phyloP scores from a whole-genome alignment of 1,140 invertebrate species.

The Rhynchophorus ferrugineus region DNA sequence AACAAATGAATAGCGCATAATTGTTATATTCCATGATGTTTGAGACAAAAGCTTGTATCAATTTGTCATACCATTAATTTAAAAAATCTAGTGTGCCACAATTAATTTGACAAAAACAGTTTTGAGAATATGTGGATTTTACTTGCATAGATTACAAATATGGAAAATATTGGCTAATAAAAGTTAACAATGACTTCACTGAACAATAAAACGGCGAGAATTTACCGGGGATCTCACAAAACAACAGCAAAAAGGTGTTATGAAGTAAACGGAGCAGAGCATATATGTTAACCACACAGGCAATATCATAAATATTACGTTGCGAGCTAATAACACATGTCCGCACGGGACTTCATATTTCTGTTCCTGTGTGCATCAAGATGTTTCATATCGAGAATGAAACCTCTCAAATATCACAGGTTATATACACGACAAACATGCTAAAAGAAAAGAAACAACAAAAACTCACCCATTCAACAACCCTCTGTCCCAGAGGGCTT shows the following conservation, averaged over 20 bases:
- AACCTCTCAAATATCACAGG: constrained; percentile 5
- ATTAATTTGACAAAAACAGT: too few relatives aligned
- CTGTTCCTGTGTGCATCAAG: constrained; percentile 4
- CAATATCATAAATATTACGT: not conserved
- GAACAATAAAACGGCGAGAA: too few relatives aligned
- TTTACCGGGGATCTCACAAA: too few relatives aligned
- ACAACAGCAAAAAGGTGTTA: constrained; percentile 1
- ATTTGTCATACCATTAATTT: too few relatives aligned
- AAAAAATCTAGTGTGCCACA: too few relatives aligned
- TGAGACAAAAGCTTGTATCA: too few relatives aligned
- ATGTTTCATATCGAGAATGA: not conserved
- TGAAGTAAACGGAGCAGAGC: constrained; percentile 4
- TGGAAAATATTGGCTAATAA: too few relatives aligned
- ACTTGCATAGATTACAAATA: too few relatives aligned
- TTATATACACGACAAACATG: not conserved
- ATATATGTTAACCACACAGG: not conserved
- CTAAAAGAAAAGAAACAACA: not conserved
- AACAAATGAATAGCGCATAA: too few relatives aligned
- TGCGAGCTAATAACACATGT: not conserved
- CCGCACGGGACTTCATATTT: not conserved
- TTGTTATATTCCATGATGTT: too few relatives aligned
- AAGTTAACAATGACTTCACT: too few relatives aligned
- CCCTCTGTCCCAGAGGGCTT: constrained; percentile 95
- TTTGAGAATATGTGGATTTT: too few relatives aligned
- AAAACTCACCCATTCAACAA: constrained; percentile 23